Conservation (phyloP, 2,113 vertebrate genomes). For the Suncus etruscus region DNA sequence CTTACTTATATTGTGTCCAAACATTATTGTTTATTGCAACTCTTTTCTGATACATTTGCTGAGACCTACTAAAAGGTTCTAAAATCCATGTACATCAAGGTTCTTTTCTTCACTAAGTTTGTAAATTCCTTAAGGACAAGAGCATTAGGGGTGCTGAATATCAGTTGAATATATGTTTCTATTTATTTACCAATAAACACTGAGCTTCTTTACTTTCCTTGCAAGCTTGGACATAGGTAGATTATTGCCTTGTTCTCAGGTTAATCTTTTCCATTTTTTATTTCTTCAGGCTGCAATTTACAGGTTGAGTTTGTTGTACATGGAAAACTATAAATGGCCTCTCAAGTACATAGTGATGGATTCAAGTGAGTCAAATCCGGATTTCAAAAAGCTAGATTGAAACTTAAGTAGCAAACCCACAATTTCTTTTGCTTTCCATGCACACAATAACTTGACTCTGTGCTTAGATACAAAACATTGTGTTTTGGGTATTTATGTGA, state of each 20-base stretch:
- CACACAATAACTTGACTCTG: neutral
- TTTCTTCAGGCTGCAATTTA: conserved; percentile 12
- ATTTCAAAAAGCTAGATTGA: neutral
- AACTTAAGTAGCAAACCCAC: neutral
- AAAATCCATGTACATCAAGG: neutral
- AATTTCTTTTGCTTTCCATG: neutral
- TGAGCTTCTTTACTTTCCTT: neutral
- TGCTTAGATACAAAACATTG: neutral
- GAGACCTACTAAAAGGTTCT: neutral
- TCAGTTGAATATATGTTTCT: neutral
- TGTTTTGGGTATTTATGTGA: too few species aligned
- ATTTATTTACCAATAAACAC: neutral
- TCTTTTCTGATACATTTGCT: neutral
- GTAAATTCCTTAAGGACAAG: neutral
- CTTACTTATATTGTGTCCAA: conserved; percentile 13
- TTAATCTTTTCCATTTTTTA: neutral
- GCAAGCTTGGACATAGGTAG: neutral
- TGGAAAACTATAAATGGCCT: neutral
- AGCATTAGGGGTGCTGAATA: neutral
- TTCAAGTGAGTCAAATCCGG: neutral
- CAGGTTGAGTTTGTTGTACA: neutral
- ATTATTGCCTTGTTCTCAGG: neutral
- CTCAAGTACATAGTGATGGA: neutral
- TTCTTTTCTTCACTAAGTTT: neutral
- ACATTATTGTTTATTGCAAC: conserved; percentile 19